Evolutionary conservation across 2,888 invertebrate genomes (phyloP).

Genomic region (Hirtodrosophila confusa): DNA sequence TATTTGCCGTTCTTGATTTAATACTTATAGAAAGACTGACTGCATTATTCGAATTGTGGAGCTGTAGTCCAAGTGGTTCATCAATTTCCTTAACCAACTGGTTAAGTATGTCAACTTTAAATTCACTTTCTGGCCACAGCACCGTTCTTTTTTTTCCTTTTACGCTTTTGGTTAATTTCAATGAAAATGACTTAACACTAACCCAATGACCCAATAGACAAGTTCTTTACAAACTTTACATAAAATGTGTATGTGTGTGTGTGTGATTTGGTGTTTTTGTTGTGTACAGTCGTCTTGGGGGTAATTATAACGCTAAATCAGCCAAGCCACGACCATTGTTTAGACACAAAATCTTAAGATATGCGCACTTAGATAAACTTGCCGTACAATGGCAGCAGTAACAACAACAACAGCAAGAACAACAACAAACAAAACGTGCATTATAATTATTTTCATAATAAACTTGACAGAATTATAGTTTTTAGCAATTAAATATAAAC

Average conservation of each 20-base stretch:
- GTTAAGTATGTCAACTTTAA: slow-evolving; percentile 47
- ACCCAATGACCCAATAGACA: slow-evolving; percentile 79
- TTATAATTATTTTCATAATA: slow-evolving; percentile 80
- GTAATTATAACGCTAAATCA: slow-evolving; percentile 78
- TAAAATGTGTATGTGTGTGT: slow-evolving; percentile 24
- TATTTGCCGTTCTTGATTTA: no score
- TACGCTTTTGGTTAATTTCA: slow-evolving; percentile 56
- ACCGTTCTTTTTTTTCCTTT: slow-evolving; percentile 14
- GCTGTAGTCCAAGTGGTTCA: not conserved
- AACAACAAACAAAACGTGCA: slow-evolving; percentile 59
- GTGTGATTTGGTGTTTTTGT: slow-evolving; percentile 47
- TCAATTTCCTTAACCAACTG: slow-evolving; percentile 22
- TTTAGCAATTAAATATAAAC: slow-evolving; percentile 79
- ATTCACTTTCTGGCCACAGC: slow-evolving; percentile 45
- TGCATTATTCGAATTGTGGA: not conserved
- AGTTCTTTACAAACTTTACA: slow-evolving; percentile 68
- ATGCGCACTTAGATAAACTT: slow-evolving; percentile 77
- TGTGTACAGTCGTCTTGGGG: slow-evolving; percentile 53
- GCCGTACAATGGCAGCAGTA: slow-evolving; percentile 64
- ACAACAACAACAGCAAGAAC: slow-evolving; percentile 27
- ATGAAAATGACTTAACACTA: slow-evolving; percentile 80
- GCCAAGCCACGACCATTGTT: slow-evolving; percentile 73
- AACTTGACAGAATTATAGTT: slow-evolving; percentile 81
- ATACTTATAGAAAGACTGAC: no score
- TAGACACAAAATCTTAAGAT: slow-evolving; percentile 62